Conservation (phyloP, 1,140 invertebrate genomes). For the Oppia nitens region DNA sequence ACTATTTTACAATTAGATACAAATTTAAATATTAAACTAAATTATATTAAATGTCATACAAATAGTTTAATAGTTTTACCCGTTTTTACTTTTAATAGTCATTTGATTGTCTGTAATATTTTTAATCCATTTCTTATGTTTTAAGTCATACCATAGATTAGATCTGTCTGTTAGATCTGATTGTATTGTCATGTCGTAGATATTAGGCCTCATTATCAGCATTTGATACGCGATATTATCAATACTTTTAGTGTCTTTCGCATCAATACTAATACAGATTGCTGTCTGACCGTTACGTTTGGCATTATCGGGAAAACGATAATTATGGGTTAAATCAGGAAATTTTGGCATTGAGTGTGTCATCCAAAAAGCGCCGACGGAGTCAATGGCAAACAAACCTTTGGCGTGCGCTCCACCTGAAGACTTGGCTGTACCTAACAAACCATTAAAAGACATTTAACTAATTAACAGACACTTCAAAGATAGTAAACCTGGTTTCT, state of each 20-base stretch:
- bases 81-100: neutral
- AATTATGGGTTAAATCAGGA: conserved; percentile 39
- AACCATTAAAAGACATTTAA: neutral
- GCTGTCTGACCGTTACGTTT: conserved; percentile 63
- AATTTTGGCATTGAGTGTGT: conserved; percentile 78
- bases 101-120: neutral
- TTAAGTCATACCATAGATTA: conserved; percentile 2
- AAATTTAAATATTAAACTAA: conserved; percentile 27
- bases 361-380: conserved; percentile 58
- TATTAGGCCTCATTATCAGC: conserved; percentile 7
- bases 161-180: conserved; percentile 13
- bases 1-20: conserved; percentile 34
- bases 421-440: neutral
- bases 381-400: conserved; percentile 52
- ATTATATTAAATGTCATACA: conserved; percentile 1
- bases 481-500: neutral
- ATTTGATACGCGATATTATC: conserved; percentile 43
- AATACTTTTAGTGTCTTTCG: conserved; percentile 32
- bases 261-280: conserved; percentile 56
- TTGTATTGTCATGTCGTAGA: neutral
- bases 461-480: neutral
- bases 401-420: conserved; percentile 14
- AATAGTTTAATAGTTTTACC: neutral
- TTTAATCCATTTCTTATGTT: neutral
- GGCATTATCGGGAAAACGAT: conserved; percentile 54